Evolutionary conservation across 2,888 invertebrate species (phyloP).

Genomic region (Philopedon plagiatum): DNA sequence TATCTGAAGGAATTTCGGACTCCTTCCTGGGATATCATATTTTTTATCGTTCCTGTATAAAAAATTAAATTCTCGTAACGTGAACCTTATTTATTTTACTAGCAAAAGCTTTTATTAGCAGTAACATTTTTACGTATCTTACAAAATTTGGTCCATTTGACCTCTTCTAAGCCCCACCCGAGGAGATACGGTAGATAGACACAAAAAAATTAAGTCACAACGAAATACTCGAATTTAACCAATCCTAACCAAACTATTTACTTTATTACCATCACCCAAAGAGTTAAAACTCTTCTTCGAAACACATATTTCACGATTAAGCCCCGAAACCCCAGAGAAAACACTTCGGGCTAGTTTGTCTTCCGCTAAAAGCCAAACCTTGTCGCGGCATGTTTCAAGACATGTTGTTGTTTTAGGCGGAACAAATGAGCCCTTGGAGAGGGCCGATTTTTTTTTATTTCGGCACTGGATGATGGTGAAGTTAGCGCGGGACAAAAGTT

Average conservation of each 20-base stretch:
- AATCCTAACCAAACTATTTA: not conserved
- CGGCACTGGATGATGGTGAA: constrained; percentile 8
- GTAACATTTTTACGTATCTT: too few species aligned
- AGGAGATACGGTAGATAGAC: too few species aligned
- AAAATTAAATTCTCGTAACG: too few species aligned
- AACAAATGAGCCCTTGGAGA: constrained; percentile 46
- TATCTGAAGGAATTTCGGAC: too few species aligned
- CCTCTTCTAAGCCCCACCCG: too few species aligned
- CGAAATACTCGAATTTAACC: too few species aligned
- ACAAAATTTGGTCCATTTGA: too few species aligned
- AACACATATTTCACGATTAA: constrained; percentile 63
- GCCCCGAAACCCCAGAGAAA: constrained; percentile 58
- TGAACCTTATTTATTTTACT: too few species aligned
- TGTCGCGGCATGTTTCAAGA: constrained; percentile 57
- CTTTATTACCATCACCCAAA: constrained; percentile 37
- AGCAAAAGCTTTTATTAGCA: too few species aligned
- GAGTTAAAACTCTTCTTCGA: constrained; percentile 58
- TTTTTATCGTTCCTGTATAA: too few species aligned
- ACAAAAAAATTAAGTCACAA: too few species aligned
- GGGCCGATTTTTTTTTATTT: constrained; percentile 36
- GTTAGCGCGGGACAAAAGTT: constrained; percentile 21
- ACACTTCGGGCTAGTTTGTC: constrained; percentile 61
- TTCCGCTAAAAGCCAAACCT: constrained; percentile 64
- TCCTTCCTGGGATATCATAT: too few species aligned
- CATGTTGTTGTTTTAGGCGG: constrained; percentile 44